Evolutionary conservation across 1,140 invertebrate genomes (phyloP).

Genomic region (Myzus persicae): DNA sequence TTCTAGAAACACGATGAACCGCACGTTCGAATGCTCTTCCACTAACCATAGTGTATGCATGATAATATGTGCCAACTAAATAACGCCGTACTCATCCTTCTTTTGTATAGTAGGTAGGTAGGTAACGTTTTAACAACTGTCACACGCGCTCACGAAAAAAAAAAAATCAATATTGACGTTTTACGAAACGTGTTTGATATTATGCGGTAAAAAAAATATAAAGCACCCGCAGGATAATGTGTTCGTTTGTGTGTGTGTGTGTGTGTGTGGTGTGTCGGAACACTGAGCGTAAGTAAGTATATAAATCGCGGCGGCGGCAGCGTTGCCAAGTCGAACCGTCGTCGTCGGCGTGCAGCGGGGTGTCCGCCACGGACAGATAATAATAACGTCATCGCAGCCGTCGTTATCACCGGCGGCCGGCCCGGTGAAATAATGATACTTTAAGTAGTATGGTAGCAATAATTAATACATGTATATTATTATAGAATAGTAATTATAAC

Average conservation of each 20-base stretch:
- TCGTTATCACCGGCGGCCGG: conserved; percentile 10
- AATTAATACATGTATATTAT: neutral
- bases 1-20: neutral
- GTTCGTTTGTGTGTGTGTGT: neutral
- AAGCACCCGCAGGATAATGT: conserved; percentile 50
- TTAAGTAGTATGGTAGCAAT: neutral
- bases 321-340: conserved; percentile 42
- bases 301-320: conserved; percentile 29
- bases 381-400: conserved; percentile 17
- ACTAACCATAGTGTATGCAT: neutral
- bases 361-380: conserved; percentile 21
- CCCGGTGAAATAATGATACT: neutral
- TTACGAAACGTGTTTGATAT: conserved; percentile 45
- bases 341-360: neutral
- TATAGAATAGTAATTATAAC: neutral
- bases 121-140: neutral
- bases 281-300: conserved; percentile 26
- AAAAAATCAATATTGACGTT: conserved; percentile 51
- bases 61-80: neutral
- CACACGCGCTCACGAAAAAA: neutral
- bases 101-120: neutral
- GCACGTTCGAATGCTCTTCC: conserved; percentile 26
- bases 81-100: neutral
- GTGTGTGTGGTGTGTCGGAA: neutral
- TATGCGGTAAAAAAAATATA: conserved; percentile 47